phyloP scores from a whole-genome alignment of 2,797 vertebrate species.

The Neoniphon sammara region DNA sequence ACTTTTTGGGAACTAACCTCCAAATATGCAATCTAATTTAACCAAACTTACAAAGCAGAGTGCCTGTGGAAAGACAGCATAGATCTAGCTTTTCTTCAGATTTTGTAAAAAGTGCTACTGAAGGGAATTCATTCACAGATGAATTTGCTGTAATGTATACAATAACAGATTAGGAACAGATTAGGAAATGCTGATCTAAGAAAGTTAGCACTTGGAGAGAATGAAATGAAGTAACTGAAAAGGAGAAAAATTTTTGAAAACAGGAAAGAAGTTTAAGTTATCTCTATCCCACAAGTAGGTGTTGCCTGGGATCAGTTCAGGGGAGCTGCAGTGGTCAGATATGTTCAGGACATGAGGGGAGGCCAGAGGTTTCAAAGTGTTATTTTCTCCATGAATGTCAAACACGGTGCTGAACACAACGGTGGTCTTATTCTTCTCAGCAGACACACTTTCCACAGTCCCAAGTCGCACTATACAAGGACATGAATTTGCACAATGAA shows the following conservation, averaged over 20 bases:
- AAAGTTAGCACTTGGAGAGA: constrained; percentile 36
- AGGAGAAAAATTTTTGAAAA: constrained; percentile 28
- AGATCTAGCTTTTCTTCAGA: no score
- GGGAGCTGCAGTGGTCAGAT: background rate
- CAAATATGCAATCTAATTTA: no score
- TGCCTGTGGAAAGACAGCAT: no score
- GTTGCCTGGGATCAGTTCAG: constrained; percentile 44
- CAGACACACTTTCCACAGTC: constrained; percentile 54
- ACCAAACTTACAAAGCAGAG: no score
- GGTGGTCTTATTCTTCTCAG: background rate
- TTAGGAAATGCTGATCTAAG: background rate
- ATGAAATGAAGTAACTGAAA: constrained; percentile 51
- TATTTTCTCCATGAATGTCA: constrained; percentile 10
- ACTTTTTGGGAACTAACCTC: no score
- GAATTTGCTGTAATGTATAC: background rate
- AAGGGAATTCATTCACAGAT: background rate
- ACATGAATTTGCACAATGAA: constrained; percentile 1
- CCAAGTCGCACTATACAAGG: constrained; percentile 50
- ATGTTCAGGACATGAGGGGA: background rate
- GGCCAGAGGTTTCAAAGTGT: background rate
- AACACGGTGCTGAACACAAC: constrained; percentile 41
- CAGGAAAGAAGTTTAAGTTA: constrained; percentile 11
- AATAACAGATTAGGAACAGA: background rate
- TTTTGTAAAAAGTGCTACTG: no score
- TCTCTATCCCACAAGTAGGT: constrained; percentile 46